A percentile compares a stretch with the other conserved stretches of the same genome.
Evolutionary conservation across 1,140 invertebrate genomes (phyloP).

Genomic region (Drosophila ercepeae): DNA sequence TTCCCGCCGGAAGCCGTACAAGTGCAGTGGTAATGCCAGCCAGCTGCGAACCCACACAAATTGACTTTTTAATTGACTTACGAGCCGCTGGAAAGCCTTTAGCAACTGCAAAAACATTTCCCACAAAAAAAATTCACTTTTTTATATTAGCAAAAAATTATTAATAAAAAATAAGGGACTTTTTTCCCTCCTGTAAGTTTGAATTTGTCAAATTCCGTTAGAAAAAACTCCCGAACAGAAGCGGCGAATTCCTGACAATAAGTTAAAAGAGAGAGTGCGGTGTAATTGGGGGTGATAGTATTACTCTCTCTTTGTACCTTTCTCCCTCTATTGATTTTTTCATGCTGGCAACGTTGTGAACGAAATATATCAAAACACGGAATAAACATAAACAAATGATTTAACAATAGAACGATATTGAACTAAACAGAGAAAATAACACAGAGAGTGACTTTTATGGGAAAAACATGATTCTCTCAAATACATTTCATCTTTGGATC

Average conservation of each 20-base stretch:
- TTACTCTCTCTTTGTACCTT: conserved; percentile 16
- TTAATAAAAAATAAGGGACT: background rate
- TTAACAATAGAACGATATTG: background rate
- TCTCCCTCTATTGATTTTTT: conserved; percentile 70
- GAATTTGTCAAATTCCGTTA: conserved; percentile 25
- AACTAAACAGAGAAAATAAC: background rate
- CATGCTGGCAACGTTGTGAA: conserved; percentile 49
- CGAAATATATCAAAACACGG: conserved; percentile 18
- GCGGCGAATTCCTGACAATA: conserved; percentile 27
- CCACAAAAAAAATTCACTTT: conserved; percentile 12
- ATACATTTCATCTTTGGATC: background rate
- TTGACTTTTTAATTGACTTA: conserved; percentile 75
- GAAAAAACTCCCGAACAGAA: conserved; percentile 37
- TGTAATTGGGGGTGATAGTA: background rate
- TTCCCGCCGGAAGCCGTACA: conserved; percentile 63
- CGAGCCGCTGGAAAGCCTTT: conserved; percentile 46
- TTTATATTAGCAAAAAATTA: background rate
- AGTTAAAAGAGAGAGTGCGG: conserved; percentile 2
- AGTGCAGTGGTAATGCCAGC: conserved; percentile 47
- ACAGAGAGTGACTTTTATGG: no score
- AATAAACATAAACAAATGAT: conserved; percentile 45
- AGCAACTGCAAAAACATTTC: conserved; percentile 66
- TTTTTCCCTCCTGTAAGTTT: background rate
- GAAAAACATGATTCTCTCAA: background rate
- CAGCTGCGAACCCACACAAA: conserved; percentile 56